Conservation (phyloP, 1,140 invertebrate species). For the Drosophila baimaii region DNA sequence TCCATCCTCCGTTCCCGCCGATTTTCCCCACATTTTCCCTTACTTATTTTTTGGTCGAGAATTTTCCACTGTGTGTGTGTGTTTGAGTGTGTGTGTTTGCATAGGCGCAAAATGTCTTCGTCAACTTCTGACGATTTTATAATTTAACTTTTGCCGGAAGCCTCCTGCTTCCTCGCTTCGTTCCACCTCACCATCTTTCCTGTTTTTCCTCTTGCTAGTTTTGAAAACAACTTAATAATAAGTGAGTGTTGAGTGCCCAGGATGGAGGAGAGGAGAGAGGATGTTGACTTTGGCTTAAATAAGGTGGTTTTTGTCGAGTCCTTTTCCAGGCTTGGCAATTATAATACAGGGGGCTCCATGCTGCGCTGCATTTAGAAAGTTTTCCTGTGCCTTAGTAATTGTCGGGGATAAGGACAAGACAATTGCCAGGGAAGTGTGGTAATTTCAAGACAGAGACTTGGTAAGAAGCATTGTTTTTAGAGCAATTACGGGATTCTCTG, state of each 20-base stretch:
- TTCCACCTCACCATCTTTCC: background rate
- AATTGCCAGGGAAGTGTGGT: background rate
- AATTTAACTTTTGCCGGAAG: slow-evolving; percentile 70
- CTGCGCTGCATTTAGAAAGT: slow-evolving; percentile 28
- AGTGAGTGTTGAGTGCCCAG: slow-evolving; percentile 45
- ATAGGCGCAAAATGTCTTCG: slow-evolving; percentile 71
- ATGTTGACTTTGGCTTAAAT: slow-evolving; percentile 19
- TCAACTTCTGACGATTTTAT: slow-evolving; percentile 73
- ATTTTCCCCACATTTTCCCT: slow-evolving; percentile 6
- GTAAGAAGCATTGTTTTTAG: background rate
- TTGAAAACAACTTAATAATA: slow-evolving; percentile 77
- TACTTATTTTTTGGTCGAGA: slow-evolving; percentile 18
- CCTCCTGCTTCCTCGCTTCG: background rate
- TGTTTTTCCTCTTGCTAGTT: slow-evolving; percentile 57
- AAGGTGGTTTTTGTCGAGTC: slow-evolving; percentile 7
- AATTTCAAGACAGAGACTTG: background rate
- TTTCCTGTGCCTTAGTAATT: slow-evolving; percentile 36
- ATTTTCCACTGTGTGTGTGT: slow-evolving; percentile 11
- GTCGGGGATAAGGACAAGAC: slow-evolving; percentile 5
- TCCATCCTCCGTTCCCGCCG: background rate
- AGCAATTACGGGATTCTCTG: background rate
- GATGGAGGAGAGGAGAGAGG: slow-evolving; percentile 3
- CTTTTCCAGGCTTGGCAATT: slow-evolving; percentile 28
- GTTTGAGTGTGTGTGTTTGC: slow-evolving; percentile 53
- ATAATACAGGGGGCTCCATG: slow-evolving; percentile 14